Percentiles rank a stretch among this genome's conserved stretches.
These are phyloP conservation scores for Eupsittula cactorum DNA, from an alignment of 2,113 vertebrate species.

Conservation along the genomic window DNA sequence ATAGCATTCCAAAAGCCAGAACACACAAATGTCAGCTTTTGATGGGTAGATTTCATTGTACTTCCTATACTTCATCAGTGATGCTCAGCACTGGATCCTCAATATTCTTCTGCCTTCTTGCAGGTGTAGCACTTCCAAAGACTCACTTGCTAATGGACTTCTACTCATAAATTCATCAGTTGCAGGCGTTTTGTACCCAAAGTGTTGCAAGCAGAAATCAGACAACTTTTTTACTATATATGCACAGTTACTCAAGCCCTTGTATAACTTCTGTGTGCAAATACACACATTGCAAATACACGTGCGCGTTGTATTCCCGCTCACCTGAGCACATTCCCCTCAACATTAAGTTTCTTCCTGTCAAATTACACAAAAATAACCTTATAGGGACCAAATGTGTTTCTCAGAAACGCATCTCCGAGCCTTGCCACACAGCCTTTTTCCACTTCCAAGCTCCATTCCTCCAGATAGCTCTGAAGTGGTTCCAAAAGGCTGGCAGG, in stretches of 20 bases:
- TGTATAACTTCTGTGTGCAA: not conserved
- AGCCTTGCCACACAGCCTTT: not conserved
- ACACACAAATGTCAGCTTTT: not conserved
- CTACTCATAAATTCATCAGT: not conserved
- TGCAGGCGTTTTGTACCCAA: not conserved
- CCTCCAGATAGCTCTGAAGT: not conserved
- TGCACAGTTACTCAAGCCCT: not conserved
- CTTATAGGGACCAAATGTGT: not conserved
- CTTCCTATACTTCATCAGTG: not conserved
- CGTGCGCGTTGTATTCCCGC: not conserved
- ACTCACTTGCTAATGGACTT: not conserved
- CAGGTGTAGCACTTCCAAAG: not conserved
- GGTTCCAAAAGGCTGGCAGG: slow-evolving; percentile 3
- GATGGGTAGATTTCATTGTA: not conserved
- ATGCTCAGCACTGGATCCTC: not conserved
- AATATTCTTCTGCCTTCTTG: not conserved
- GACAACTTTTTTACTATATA: not conserved
- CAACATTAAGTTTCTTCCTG: not conserved
- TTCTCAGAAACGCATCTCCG: slow-evolving; percentile 9
- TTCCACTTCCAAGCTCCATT: not conserved
- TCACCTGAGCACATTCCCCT: not conserved
- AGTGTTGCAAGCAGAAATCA: not conserved
- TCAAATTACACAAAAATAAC: not conserved
- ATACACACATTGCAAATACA: not conserved
- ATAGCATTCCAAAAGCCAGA: not conserved